A percentile compares a stretch with the other conserved stretches of the same genome.
phyloP scores from a whole-genome alignment of 2,888 invertebrate species.

The Cetonia aurata region DNA sequence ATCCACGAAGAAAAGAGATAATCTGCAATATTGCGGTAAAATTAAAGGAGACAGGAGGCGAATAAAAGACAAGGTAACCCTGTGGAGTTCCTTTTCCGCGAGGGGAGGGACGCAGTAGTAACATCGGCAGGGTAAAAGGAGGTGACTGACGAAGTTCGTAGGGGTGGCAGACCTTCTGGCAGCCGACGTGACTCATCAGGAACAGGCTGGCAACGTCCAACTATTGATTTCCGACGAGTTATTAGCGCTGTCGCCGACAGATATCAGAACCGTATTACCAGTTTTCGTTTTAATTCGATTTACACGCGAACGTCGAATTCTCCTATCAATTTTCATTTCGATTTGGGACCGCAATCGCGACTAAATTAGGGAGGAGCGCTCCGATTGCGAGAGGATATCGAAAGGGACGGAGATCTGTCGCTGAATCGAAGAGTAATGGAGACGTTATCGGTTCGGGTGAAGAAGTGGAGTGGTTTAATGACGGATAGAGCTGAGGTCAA shows the following conservation, averaged over 20 bases:
- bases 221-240: conserved; percentile 53
- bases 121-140: conserved; percentile 1
- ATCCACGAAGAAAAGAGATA: conserved; percentile 42
- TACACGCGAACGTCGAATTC: conserved; percentile 22
- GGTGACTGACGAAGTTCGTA: neutral
- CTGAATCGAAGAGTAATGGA: too few relatives aligned
- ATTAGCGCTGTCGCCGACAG: conserved; percentile 37
- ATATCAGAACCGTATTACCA: conserved; percentile 42
- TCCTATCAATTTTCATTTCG: conserved; percentile 39
- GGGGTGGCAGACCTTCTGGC: conserved; percentile 47
- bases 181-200: conserved; percentile 52
- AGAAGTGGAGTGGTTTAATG: too few relatives aligned
- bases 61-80: conserved; percentile 30
- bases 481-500: too few relatives aligned
- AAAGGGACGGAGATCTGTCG: too few relatives aligned
- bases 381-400: too few relatives aligned
- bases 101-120: conserved; percentile 24
- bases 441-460: too few relatives aligned
- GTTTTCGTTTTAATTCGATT: conserved; percentile 47
- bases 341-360: conserved; percentile 4
- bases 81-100: conserved; percentile 18
- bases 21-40: conserved; percentile 44
- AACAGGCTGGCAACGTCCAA: conserved; percentile 49
- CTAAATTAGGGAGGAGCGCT: too few relatives aligned
- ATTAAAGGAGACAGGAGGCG: conserved; percentile 43